These are phyloP conservation scores for Hestina assimilis DNA, from an alignment of 1,140 invertebrate species.

Conservation along the genomic window DNA sequence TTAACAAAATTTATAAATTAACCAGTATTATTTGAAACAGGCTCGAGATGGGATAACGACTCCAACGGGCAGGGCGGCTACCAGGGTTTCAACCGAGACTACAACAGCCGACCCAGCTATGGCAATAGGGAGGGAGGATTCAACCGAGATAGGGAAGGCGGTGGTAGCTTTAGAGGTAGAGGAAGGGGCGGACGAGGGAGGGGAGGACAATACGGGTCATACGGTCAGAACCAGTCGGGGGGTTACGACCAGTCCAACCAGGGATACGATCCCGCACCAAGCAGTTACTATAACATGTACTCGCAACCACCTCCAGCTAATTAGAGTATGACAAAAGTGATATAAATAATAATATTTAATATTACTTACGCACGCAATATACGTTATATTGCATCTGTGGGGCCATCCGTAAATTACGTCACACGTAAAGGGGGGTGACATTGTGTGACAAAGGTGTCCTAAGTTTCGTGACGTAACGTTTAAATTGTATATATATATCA, in stretches of 20 bases:
- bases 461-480: too few relatives aligned
- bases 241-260: slow-evolving; percentile 11
- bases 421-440: too few relatives aligned
- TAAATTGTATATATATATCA: too few relatives aligned
- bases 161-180: slow-evolving; percentile 23
- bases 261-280: slow-evolving; percentile 36
- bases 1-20: not conserved
- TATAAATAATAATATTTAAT: not conserved
- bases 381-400: too few relatives aligned
- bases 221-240: slow-evolving; percentile 14
- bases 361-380: too few relatives aligned
- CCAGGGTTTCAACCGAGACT: slow-evolving; percentile 27
- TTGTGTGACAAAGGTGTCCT: too few relatives aligned
- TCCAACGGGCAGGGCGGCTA: slow-evolving; percentile 27
- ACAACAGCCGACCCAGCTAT: slow-evolving; percentile 23
- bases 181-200: slow-evolving; percentile 26
- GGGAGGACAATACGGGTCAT: slow-evolving; percentile 21
- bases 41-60: slow-evolving; percentile 46
- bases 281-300: slow-evolving; percentile 69
- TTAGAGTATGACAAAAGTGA: slow-evolving; percentile 1
- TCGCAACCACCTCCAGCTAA: slow-evolving; percentile 42
- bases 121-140: slow-evolving; percentile 26
- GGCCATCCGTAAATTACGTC: too few relatives aligned
- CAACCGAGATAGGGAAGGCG: slow-evolving; percentile 29
- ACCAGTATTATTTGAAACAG: slow-evolving; percentile 14